phyloP scores from a whole-genome alignment of 2,797 vertebrate genomes.

The Acridotheres tristis region DNA sequence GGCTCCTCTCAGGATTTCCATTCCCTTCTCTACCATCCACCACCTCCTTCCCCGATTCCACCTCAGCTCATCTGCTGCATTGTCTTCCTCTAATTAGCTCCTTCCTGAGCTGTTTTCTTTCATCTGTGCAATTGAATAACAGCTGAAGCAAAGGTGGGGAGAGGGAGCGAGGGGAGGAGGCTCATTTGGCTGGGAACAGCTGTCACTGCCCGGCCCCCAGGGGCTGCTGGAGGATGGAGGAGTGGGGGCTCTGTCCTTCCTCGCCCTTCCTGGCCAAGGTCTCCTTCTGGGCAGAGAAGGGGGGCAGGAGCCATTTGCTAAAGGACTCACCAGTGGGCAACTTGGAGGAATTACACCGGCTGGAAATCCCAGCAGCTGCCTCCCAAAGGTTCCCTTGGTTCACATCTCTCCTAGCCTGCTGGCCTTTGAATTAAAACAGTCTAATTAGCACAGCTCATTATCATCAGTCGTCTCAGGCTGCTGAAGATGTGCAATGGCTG shows the following conservation, averaged over 20 bases:
- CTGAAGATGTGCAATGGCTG: not conserved
- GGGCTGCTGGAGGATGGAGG: not conserved
- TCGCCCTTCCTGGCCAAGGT: not conserved
- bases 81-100: slow-evolving; percentile 36
- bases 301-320: not conserved
- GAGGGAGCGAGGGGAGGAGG: not conserved
- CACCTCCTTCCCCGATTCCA: not conserved
- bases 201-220: not conserved
- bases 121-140: not conserved
- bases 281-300: not conserved
- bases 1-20: not conserved
- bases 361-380: slow-evolving; percentile 12
- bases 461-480: slow-evolving; percentile 10
- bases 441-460: slow-evolving; percentile 35
- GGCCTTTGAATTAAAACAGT: slow-evolving; percentile 44
- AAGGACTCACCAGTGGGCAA: not conserved
- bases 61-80: not conserved
- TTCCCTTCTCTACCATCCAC: not conserved
- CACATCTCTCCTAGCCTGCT: slow-evolving; percentile 43
- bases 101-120: not conserved
- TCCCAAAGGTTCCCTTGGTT: slow-evolving; percentile 29
- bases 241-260: not conserved
- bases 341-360: not conserved
- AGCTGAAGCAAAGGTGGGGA: not conserved
- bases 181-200: not conserved